phyloP scores from a whole-genome alignment of 37 sponge, comb jelly and placozoan genomes.

The Mnemiopsis leidyi region DNA sequence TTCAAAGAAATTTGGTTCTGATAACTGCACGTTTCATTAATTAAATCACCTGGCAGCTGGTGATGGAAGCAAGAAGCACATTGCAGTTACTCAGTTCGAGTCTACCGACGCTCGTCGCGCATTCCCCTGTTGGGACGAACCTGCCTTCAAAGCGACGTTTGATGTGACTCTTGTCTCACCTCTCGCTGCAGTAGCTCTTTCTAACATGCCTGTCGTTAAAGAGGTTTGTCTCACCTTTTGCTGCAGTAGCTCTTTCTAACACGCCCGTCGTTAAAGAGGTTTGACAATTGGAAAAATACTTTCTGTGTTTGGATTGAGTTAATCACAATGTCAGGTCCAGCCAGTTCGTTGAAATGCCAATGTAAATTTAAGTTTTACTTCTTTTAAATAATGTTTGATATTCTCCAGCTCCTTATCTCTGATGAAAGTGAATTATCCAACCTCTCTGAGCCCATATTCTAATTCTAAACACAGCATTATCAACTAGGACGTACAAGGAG shows the following conservation, averaged over 20 bases:
- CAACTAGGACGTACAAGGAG: constrained; percentile 67
- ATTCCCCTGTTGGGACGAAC: constrained; percentile 98
- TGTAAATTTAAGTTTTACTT: no score
- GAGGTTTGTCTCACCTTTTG: constrained; percentile 72
- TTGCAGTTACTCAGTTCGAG: constrained; percentile 90
- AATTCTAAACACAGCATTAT: no score
- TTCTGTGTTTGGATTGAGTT: no score
- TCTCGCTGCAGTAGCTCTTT: constrained; percentile 82
- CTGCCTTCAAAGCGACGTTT: constrained; percentile 91
- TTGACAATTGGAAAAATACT: background rate
- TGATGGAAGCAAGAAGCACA: constrained; percentile 69
- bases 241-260: constrained; percentile 90
- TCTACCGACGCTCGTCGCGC: constrained; percentile 95
- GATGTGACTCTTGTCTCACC: constrained; percentile 90
- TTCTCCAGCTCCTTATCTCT: no score
- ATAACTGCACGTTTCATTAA: no score
- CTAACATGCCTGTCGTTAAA: constrained; percentile 83
- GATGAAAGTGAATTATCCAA: no score
- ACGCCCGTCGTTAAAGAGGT: constrained; percentile 73
- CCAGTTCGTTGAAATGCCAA: no score
- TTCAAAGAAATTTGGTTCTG: no score
- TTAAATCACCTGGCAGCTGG: no score
- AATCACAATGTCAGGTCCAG: no score
- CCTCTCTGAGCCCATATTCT: no score
- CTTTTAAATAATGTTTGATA: no score